Percentiles rank a stretch among this genome's conserved stretches.
Conservation (phyloP, 2,888 invertebrate genomes). For the Melieria omissa region DNA sequence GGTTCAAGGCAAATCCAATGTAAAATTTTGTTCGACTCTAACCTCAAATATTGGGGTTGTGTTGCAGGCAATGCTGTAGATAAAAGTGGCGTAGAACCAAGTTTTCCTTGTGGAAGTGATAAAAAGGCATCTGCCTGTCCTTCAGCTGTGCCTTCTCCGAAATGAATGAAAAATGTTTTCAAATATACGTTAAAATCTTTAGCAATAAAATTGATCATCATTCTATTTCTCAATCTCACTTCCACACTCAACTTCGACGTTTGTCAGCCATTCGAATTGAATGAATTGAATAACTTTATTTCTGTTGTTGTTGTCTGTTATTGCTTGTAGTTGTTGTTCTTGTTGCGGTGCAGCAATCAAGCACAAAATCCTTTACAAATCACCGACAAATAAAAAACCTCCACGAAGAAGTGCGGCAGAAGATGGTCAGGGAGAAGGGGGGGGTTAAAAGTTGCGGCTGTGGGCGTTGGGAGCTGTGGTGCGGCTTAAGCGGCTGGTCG, state of each 20-base stretch:
- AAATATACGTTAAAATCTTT: conserved; percentile 1
- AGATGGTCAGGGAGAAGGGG: neutral
- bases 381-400: conserved; percentile 27
- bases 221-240: neutral
- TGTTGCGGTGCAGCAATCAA: conserved; percentile 27
- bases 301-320: conserved; percentile 5
- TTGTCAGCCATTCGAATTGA: too few relatives aligned
- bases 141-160: too few relatives aligned
- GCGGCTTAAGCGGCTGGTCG: conserved; percentile 21
- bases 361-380: conserved; percentile 41
- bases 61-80: too few relatives aligned
- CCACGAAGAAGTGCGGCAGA: conserved; percentile 10
- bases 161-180: conserved; percentile 7
- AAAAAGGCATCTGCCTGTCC: too few relatives aligned
- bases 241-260: too few relatives aligned
- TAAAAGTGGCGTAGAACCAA: too few relatives aligned
- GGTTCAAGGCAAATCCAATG: too few relatives aligned
- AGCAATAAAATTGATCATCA: conserved; percentile 23
- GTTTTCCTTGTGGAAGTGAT: too few relatives aligned
- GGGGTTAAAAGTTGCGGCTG: too few relatives aligned
- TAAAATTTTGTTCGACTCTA: too few relatives aligned
- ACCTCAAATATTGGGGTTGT: too few relatives aligned
- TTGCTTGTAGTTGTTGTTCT: conserved; percentile 4
- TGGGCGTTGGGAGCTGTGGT: neutral
- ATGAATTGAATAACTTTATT: neutral